Base-by-base conservation (phyloP, 2,797 vertebrate genomes). In the Acomys russatus region DNA sequence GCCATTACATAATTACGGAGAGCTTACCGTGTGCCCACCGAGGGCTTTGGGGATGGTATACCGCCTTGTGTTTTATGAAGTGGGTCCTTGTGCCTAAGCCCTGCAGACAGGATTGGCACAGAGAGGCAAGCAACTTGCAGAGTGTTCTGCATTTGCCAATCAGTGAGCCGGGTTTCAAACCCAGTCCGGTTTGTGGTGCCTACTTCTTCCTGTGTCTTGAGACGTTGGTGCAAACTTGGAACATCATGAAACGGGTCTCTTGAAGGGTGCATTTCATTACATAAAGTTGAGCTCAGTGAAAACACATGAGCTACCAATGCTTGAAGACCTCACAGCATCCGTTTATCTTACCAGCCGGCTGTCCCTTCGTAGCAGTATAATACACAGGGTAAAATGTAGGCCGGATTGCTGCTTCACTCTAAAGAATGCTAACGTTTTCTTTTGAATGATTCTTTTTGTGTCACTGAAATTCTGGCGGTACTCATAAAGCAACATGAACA, bases 391-490 rank as follows among this genome's bases (percentile, higher is more conserved):
- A 78, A 94, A 92, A 94, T 74, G 10, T 17, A 70, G 54, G 54
- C 14, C 9, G 30, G 28, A 83, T 63, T 77, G 33, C 71, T 44
- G 25, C 68, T 51, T 87, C 59, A 76, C 15, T 87, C 84, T 63
- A 30, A 83, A 90, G 56, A 73, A 15, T 51, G 80, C 56, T 35
- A 14, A 28, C 84, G 35, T 70, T 91, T 91, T 94, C 11, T 15
- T 79, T 78, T 79, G 54, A 68, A 9, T 89, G 74, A 38, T 84
- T 70, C 44, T 56, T 89, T 85, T 44, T 61, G 4, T 68, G 17
- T 86, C 66, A 2, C 68, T 61, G 94, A 44, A 87, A 84, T 88
- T 86, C 64, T 70, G 22, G 18, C 63, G 91, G 35, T 88, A 73
- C 51, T 90, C 30, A 79, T 88, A 85, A 77, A 35, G 56, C 6